Conservation (phyloP, 2,888 invertebrate species). For the Frankliniella intonsa region DNA sequence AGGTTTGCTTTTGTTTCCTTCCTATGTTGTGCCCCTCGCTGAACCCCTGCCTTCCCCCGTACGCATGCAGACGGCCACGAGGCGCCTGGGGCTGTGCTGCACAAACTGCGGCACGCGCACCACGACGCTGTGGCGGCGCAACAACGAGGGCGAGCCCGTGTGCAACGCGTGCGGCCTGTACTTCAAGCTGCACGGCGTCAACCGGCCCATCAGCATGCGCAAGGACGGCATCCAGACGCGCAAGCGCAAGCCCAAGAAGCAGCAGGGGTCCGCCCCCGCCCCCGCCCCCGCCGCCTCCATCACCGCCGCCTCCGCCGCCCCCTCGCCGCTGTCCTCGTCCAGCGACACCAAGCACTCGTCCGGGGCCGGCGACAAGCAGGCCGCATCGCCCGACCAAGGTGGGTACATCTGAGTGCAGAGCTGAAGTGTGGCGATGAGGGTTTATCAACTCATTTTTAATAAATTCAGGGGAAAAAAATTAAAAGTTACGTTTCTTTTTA, state of each 20-base stretch:
- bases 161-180: conserved; percentile 59
- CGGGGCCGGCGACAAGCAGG: conserved; percentile 37
- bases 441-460: too few species aligned
- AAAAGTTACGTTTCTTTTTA: too few species aligned
- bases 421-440: too few species aligned
- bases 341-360: conserved; percentile 32
- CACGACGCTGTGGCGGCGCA: conserved; percentile 96
- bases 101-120: conserved; percentile 97
- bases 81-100: conserved; percentile 86
- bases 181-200: conserved; percentile 56
- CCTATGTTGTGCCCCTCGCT: neutral
- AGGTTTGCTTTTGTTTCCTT: too few species aligned
- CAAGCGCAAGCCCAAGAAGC: conserved; percentile 50
- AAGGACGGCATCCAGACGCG: conserved; percentile 57
- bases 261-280: conserved; percentile 17
- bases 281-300: neutral
- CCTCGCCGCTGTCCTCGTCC: conserved; percentile 12
- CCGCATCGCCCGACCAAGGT: conserved; percentile 31
- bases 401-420: conserved; percentile 43
- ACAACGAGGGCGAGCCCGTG: conserved; percentile 96
- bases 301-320: neutral
- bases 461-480: too few species aligned
- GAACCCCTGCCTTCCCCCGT: neutral
- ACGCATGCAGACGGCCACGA: conserved; percentile 66
- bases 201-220: conserved; percentile 54